A percentile compares a stretch with the other conserved stretches of the same genome.
phyloP scores from a whole-genome alignment of 2,888 invertebrate species.

The Sepioteuthis lessoniana region DNA sequence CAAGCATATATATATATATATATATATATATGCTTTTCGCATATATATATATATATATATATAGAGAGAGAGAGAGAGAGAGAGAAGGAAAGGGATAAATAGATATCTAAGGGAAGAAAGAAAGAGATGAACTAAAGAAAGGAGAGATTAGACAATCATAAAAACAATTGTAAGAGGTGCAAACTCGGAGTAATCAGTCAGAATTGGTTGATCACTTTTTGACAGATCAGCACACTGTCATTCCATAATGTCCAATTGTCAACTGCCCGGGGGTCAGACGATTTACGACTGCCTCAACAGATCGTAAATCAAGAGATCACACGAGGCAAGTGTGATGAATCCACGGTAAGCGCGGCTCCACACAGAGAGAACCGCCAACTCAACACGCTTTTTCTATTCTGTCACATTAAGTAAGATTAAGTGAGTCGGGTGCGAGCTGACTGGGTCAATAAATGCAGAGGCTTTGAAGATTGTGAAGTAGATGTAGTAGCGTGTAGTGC shows the following conservation, averaged over 20 bases:
- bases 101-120: neutral
- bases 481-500: no score
- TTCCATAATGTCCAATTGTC: neutral
- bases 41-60: no score
- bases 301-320: constrained; percentile 18
- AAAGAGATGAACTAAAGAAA: neutral
- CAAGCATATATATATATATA: no score
- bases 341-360: no score
- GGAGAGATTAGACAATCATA: neutral
- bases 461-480: no score
- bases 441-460: no score
- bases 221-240: neutral
- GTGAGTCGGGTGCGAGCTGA: neutral
- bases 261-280: constrained; percentile 11
- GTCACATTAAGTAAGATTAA: neutral
- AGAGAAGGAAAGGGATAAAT: no score
- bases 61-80: no score
- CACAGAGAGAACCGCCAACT: no score
- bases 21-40: no score
- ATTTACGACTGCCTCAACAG: neutral
- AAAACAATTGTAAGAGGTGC: neutral
- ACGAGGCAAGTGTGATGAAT: neutral
- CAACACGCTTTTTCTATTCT: neutral
- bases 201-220: neutral
- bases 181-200: neutral